phyloP scores from a whole-genome alignment of 2,888 invertebrate genomes.

The Lacanobia oleracea region DNA sequence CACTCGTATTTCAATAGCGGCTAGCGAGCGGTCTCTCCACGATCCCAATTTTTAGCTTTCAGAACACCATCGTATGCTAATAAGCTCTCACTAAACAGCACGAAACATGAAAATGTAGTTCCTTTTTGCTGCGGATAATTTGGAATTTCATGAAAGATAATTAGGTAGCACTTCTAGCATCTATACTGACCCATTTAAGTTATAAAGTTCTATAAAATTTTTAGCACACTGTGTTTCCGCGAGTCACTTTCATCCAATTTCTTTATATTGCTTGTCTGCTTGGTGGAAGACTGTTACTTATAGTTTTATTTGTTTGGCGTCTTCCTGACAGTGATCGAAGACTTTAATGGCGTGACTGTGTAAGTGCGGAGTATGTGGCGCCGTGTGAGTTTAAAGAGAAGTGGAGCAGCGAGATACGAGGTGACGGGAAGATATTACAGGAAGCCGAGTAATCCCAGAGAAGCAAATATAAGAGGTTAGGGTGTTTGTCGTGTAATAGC shows the following conservation, averaged over 20 bases:
- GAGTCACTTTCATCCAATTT: constrained; percentile 57
- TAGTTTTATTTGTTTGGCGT: constrained; percentile 62
- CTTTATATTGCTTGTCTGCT: constrained; percentile 55
- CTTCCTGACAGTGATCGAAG: constrained; percentile 64
- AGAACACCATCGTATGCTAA: constrained; percentile 82
- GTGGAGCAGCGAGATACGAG: constrained; percentile 48
- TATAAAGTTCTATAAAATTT: constrained; percentile 35
- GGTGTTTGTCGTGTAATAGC: constrained; percentile 82
- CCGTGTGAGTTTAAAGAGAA: constrained; percentile 46
- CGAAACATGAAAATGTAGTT: constrained; percentile 69
- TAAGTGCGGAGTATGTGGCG: constrained; percentile 36
- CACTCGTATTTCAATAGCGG: constrained; percentile 78
- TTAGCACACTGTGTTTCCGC: constrained; percentile 43
- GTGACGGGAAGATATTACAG: constrained; percentile 53
- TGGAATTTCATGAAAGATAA: constrained; percentile 53
- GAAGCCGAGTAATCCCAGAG: constrained; percentile 63
- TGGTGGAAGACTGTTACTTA: constrained; percentile 50
- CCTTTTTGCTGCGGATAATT: constrained; percentile 43
- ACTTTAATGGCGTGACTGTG: constrained; percentile 54
- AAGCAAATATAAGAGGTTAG: constrained; percentile 69
- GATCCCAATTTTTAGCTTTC: constrained; percentile 80
- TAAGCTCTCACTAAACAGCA: constrained; percentile 75
- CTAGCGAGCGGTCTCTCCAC: constrained; percentile 73
- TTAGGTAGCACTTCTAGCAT: constrained; percentile 29
- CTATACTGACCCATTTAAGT: constrained; percentile 23